A percentile compares a stretch with the other conserved stretches of the same genome.
phyloP scores from a whole-genome alignment of 2,113 vertebrate species.

The Sturnira hondurensis region DNA sequence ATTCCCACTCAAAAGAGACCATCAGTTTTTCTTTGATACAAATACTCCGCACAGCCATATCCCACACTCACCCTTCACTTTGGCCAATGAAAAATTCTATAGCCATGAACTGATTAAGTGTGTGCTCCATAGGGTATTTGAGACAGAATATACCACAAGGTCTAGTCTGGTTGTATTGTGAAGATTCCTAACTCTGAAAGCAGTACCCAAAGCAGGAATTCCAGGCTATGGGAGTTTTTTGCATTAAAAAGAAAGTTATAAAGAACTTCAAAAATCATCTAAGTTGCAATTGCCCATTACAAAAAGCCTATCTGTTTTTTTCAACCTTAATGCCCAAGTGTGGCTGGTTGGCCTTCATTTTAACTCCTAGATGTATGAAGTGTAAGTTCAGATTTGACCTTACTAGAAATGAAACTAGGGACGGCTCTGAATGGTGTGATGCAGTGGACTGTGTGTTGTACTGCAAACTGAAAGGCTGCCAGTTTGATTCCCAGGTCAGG shows the following conservation, averaged over 20 bases:
- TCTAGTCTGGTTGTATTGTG: neutral
- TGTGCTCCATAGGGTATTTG: slow-evolving; percentile 38
- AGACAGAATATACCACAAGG: slow-evolving; percentile 44
- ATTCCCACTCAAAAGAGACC: slow-evolving; percentile 5
- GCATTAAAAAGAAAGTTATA: slow-evolving; percentile 57
- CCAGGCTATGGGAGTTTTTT: slow-evolving; percentile 21
- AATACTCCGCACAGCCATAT: neutral
- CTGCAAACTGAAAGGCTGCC: too few relatives aligned
- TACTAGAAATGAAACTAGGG: slow-evolving; percentile 29
- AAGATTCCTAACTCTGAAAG: slow-evolving; percentile 26
- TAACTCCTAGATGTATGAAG: slow-evolving; percentile 6
- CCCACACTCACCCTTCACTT: slow-evolving; percentile 49
- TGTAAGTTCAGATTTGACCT: neutral
- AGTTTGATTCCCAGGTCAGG: too few relatives aligned
- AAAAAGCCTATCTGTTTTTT: neutral
- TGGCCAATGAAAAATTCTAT: slow-evolving; percentile 40
- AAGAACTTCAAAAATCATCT: slow-evolving; percentile 49
- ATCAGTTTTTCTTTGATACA: slow-evolving; percentile 25
- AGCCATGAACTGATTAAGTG: slow-evolving; percentile 36
- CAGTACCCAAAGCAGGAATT: slow-evolving; percentile 39
- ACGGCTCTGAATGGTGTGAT: neutral
- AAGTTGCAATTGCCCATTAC: neutral
- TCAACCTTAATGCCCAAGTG: neutral
- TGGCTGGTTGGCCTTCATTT: neutral
- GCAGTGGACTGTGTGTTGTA: too few relatives aligned